These are phyloP conservation scores for Leptodactylus fallax DNA, from an alignment of 2,797 vertebrate species.

Conservation along the genomic window DNA sequence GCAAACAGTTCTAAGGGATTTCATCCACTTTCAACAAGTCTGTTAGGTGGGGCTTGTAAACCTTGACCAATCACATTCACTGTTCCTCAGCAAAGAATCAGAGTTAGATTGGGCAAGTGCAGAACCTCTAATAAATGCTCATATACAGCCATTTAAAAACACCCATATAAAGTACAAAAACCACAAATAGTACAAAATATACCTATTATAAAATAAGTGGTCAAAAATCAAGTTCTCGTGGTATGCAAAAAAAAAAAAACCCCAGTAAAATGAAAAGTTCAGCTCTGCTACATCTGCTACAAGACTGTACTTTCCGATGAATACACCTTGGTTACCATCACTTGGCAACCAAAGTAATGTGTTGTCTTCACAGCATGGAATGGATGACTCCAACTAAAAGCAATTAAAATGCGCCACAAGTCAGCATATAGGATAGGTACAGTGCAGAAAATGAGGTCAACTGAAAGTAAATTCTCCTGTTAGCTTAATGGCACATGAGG, in stretches of 20 bases:
- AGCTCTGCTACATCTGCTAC: not conserved
- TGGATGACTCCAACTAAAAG: not conserved
- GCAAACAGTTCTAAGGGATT: too few relatives aligned
- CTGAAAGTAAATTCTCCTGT: not conserved
- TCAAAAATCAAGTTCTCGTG: not conserved
- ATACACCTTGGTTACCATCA: slow-evolving; percentile 14
- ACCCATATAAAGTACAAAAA: not conserved
- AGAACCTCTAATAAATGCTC: too few relatives aligned
- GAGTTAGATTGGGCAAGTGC: too few relatives aligned
- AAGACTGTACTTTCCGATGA: not conserved
- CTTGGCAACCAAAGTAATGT: slow-evolving; percentile 35
- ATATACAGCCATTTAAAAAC: not conserved
- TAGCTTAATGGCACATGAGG: not conserved
- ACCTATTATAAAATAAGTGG: not conserved
- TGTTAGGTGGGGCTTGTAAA: too few relatives aligned
- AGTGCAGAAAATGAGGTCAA: not conserved
- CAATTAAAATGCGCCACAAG: not conserved
- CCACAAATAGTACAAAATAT: not conserved
- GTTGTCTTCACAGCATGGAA: slow-evolving; percentile 32
- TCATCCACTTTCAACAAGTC: too few relatives aligned
- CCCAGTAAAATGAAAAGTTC: not conserved
- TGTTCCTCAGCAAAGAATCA: too few relatives aligned
- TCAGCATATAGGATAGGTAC: not conserved
- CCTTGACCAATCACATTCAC: too few relatives aligned
- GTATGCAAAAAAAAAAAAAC: not conserved